Percentiles rank a stretch among this genome's conserved stretches.
Conservation (phyloP, 2,888 invertebrate genomes). For the Fragum fragum region DNA sequence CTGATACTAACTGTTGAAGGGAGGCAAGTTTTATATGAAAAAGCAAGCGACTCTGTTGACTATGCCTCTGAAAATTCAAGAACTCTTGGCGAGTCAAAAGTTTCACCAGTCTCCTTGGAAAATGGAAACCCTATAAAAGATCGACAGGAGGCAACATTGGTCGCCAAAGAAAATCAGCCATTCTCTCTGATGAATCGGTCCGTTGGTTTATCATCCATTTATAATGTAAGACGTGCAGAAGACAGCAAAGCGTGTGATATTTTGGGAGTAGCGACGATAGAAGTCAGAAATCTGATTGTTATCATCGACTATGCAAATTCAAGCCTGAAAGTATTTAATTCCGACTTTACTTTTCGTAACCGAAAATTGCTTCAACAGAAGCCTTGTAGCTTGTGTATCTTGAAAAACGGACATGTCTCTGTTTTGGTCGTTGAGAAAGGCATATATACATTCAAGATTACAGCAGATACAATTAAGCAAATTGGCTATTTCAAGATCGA, state of each 20-base stretch:
- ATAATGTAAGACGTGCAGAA: neutral
- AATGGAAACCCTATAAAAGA: neutral
- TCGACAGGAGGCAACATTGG: neutral
- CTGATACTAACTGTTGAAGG: constrained; percentile 1
- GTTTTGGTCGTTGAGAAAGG: constrained; percentile 2
- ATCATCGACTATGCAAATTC: neutral
- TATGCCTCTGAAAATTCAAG: too few relatives aligned
- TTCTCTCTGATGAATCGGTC: neutral
- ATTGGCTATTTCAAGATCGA: neutral
- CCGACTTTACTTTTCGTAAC: neutral
- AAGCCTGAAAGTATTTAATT: constrained; percentile 7
- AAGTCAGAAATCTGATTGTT: neutral
- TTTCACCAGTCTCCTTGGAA: too few relatives aligned
- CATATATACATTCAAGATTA: neutral
- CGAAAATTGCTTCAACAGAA: neutral
- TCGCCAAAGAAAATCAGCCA: too few relatives aligned
- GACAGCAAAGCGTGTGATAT: neutral
- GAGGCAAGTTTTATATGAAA: too few relatives aligned
- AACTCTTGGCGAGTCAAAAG: neutral
- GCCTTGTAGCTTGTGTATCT: neutral
- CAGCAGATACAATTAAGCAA: neutral
- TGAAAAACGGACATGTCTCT: neutral
- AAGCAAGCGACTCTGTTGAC: neutral
- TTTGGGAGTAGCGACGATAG: neutral
- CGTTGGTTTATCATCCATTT: neutral